Evolutionary conservation across 2,113 vertebrate species (phyloP).

Genomic region (Pterocles gutturalis): DNA sequence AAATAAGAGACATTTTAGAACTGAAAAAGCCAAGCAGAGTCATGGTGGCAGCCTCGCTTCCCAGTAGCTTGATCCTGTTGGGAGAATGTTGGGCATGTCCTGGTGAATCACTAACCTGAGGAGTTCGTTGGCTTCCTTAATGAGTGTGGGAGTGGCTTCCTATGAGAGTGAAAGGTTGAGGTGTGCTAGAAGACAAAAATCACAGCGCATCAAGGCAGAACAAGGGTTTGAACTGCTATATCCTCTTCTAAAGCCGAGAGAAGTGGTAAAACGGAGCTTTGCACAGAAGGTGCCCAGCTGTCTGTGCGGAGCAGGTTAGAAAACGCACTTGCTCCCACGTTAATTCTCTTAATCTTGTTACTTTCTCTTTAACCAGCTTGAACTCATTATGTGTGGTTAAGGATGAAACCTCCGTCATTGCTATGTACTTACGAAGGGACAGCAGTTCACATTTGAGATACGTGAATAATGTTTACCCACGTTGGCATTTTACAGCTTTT

Average conservation of each 20-base stretch:
- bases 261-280: background rate
- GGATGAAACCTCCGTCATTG: background rate
- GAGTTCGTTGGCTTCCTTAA: background rate
- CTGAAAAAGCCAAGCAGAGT: background rate
- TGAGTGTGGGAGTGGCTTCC: background rate
- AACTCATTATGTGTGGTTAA: background rate
- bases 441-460: conserved; percentile 15
- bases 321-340: background rate
- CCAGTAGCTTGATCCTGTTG: background rate
- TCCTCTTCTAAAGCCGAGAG: background rate
- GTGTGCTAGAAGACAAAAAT: background rate
- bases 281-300: background rate
- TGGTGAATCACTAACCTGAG: background rate
- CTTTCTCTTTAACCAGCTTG: conserved; percentile 51
- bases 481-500: conserved; percentile 28
- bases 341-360: conserved; percentile 16
- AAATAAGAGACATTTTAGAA: background rate
- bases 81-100: background rate
- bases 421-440: conserved; percentile 22
- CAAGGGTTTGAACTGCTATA: background rate
- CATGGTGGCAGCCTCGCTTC: background rate
- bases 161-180: background rate
- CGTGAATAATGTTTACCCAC: conserved; percentile 26
- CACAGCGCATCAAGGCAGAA: background rate
- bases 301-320: background rate